These are phyloP conservation scores for Tinamus guttatus DNA, from an alignment of 2,113 vertebrate genomes.

Conservation along the genomic window DNA sequence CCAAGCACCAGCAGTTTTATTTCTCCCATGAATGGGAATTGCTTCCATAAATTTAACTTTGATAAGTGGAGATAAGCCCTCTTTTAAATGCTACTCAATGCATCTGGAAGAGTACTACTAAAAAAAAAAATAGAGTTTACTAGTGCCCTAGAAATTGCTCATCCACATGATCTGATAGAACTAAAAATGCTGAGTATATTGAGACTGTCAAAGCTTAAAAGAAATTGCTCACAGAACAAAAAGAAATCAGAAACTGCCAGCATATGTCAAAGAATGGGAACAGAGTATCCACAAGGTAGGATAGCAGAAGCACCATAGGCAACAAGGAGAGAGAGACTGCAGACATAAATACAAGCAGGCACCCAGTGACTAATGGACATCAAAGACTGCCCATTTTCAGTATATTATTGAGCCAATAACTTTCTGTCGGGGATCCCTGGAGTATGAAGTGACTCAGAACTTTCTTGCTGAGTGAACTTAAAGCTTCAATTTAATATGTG, in stretches of 20 bases:
- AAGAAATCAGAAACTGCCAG: neutral
- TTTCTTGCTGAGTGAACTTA: neutral
- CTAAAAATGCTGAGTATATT: neutral
- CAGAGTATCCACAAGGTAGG: neutral
- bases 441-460: neutral
- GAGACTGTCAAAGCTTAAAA: conserved; percentile 2
- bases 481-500: neutral
- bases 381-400: neutral
- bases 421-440: neutral
- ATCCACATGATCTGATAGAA: conserved; percentile 42
- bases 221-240: neutral
- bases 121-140: neutral
- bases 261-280: neutral
- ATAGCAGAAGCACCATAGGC: neutral
- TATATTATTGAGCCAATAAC: neutral
- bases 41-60: conserved; percentile 12
- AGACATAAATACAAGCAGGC: neutral
- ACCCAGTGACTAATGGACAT: neutral
- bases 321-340: neutral
- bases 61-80: neutral
- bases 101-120: conserved; percentile 3
- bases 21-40: conserved; percentile 15
- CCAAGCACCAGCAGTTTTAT: conserved; percentile 4
- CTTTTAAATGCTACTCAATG: neutral
- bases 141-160: conserved; percentile 42